Evolutionary conservation across 2,113 vertebrate species (phyloP), one percentile per base, ranked within the genome.

Genomic region (Oenanthe oenanthe): DNA sequence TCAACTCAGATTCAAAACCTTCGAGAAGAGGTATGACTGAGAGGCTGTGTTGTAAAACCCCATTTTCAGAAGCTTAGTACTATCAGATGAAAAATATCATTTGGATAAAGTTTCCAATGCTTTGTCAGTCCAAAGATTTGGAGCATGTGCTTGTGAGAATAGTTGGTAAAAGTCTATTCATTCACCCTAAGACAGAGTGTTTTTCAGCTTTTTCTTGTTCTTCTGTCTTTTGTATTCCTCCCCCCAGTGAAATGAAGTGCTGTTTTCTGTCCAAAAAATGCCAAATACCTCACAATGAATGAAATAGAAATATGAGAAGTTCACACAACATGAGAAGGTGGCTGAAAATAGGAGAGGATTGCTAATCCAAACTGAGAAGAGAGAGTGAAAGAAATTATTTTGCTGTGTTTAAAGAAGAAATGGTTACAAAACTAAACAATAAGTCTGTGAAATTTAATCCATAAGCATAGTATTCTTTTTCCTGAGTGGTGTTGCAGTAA

Each of bases 31-130:
- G 7, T 77, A 66, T 88, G 58, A 54, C 63, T 87, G 50, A 96
- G 63, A 84, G 62, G 56, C 63, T 79, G 20, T 66, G 17, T 20
- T 58, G 62, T 70, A 92, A 95, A 94, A 79, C 15, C 58, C 61
- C 28, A 89, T 93, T 96, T 95, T 83, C 85, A 51, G 85, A 96
- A 85, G 93, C 87, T 96, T 95, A 82, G 58, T 66, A 67, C 38
- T 60, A 70, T 38, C 82, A 77, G 53, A 83, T 50, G 56, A 84
- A 95, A 95, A 92, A 93, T 74, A 74, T n/a, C 28, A 13, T 74
- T 96, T 74, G 51, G 60, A 82, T 82, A 53, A 74, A 56, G 72
- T 86, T 83, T 93, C 60, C 75, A 53, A 36, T 74, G 67, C 5
- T 51, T 79, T 81, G 63, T 77, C 82, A 96, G 68, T 60, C 48